Evolutionary conservation across 2,888 invertebrate species (phyloP).

Genomic region (Serrognathus titanus): DNA sequence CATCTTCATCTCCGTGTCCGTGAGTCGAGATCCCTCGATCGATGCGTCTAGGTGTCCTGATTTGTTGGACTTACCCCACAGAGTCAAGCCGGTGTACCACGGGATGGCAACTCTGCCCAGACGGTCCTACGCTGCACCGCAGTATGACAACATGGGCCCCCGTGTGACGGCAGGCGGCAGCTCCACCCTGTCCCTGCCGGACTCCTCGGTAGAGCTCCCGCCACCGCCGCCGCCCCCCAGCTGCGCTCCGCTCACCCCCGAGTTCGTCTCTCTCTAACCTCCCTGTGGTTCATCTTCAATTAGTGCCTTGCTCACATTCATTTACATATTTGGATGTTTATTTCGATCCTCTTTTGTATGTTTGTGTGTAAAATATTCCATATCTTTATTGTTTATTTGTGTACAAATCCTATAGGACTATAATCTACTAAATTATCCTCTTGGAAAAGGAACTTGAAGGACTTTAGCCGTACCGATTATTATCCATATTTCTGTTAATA

Average conservation of each 20-base stretch:
- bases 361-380: slow-evolving; percentile 3
- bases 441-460: slow-evolving; percentile 8
- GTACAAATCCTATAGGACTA: slow-evolving; percentile 12
- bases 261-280: slow-evolving; percentile 56
- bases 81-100: slow-evolving; percentile 47
- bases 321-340: slow-evolving; percentile 18
- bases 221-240: slow-evolving; percentile 57
- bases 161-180: slow-evolving; percentile 85
- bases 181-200: slow-evolving; percentile 80
- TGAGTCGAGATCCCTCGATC: slow-evolving; percentile 68
- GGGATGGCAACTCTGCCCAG: slow-evolving; percentile 48
- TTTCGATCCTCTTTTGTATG: slow-evolving; percentile 6
- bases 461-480: slow-evolving; percentile 23
- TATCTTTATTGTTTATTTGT: slow-evolving; percentile 4
- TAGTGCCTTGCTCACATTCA: slow-evolving; percentile 49
- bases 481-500: slow-evolving; percentile 36
- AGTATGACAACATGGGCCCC: slow-evolving; percentile 89
- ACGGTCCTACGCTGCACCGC: slow-evolving; percentile 57
- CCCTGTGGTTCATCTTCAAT: slow-evolving; percentile 49
- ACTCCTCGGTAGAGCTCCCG: slow-evolving; percentile 48
- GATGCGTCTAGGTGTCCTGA: slow-evolving; percentile 75
- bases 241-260: slow-evolving; percentile 55
- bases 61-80: slow-evolving; percentile 67
- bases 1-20: slow-evolving; percentile 80
- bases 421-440: slow-evolving; percentile 4